A percentile compares a stretch with the other conserved stretches of the same genome.
These are phyloP conservation scores for Hepsetus odoe DNA, from an alignment of 2,113 vertebrate species.

Conservation along the genomic window DNA sequence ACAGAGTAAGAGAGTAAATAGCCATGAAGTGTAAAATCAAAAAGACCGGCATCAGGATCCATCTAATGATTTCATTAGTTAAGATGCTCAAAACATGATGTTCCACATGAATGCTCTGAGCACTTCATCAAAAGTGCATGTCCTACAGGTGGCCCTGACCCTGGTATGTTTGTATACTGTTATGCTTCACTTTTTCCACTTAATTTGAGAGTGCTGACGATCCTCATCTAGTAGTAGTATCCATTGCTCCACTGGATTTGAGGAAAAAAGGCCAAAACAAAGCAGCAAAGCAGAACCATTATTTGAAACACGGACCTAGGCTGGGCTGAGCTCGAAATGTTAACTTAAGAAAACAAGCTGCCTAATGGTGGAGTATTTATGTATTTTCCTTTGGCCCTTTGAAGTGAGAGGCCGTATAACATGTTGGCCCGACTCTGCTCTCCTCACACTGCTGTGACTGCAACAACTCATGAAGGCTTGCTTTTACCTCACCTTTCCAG, in stretches of 20 bases:
- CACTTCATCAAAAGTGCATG: no score
- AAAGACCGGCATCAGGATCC: no score
- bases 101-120: no score
- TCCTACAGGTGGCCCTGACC: neutral
- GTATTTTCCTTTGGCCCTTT: constrained; percentile 76
- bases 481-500: constrained; percentile 57
- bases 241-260: constrained; percentile 38
- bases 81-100: no score
- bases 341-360: constrained; percentile 75
- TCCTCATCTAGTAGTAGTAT: constrained; percentile 60
- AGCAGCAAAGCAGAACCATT: constrained; percentile 46
- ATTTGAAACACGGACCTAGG: constrained; percentile 67
- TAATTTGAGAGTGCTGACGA: constrained; percentile 51
- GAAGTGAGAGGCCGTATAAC: constrained; percentile 65
- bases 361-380: constrained; percentile 78
- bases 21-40: no score
- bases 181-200: neutral
- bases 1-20: no score
- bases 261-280: constrained; percentile 51
- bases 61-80: no score
- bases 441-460: constrained; percentile 56
- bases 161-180: neutral
- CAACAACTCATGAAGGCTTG: constrained; percentile 51
- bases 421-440: constrained; percentile 59
- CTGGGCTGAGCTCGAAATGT: constrained; percentile 72